Evolutionary conservation across 2,888 invertebrate species (phyloP).

Genomic region (Abscondita cerata): DNA sequence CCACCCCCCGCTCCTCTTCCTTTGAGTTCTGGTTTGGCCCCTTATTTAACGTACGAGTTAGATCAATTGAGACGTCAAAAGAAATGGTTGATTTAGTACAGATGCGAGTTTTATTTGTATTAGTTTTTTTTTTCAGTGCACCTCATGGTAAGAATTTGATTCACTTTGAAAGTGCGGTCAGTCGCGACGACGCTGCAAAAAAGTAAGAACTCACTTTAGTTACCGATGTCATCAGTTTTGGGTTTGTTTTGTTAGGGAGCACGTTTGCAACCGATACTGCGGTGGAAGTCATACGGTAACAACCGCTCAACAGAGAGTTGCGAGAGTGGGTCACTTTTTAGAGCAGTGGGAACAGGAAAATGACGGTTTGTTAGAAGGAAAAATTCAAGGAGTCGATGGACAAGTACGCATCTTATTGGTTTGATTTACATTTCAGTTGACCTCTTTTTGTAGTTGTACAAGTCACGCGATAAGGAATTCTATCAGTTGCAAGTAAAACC

Average conservation of each 20-base stretch:
- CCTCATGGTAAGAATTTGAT: slow-evolving; percentile 58
- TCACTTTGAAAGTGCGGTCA: slow-evolving; percentile 57
- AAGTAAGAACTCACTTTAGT: too few species aligned
- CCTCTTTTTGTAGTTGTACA: slow-evolving; percentile 25
- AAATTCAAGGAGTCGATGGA: slow-evolving; percentile 55
- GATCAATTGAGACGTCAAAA: slow-evolving; percentile 63
- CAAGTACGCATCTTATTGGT: slow-evolving; percentile 43
- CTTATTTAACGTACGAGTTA: slow-evolving; percentile 76
- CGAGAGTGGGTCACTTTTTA: slow-evolving; percentile 69
- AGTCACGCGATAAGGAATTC: slow-evolving; percentile 17
- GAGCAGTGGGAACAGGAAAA: slow-evolving; percentile 72
- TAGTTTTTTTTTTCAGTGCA: slow-evolving; percentile 6
- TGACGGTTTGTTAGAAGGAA: slow-evolving; percentile 60
- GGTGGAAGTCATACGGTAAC: slow-evolving; percentile 80
- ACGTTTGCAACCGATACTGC: slow-evolving; percentile 76
- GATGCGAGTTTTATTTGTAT: background rate
- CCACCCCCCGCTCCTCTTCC: slow-evolving; percentile 64
- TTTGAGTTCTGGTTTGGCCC: slow-evolving; percentile 68
- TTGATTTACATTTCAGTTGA: too few species aligned
- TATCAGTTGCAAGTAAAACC: too few species aligned
- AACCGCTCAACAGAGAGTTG: slow-evolving; percentile 74
- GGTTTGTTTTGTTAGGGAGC: slow-evolving; percentile 44
- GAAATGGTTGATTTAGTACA: slow-evolving; percentile 52
- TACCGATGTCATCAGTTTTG: too few species aligned
- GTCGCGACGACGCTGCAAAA: slow-evolving; percentile 46